Conservation (phyloP, 2,797 vertebrate species). For the Macrochelys suwanniensis region DNA sequence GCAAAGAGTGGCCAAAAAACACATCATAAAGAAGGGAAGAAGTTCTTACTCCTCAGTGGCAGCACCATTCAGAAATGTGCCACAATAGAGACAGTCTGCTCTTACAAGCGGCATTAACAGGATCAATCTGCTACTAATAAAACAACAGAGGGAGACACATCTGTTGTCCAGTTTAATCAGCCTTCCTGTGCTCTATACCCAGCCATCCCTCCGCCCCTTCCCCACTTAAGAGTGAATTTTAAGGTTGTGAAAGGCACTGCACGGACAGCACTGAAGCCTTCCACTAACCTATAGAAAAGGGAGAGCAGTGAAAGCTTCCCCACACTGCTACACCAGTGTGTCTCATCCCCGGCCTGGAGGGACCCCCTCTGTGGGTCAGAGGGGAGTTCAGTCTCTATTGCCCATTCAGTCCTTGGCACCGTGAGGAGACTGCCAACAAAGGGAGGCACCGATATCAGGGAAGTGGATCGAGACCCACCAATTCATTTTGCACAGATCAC, state of each 20-base stretch:
- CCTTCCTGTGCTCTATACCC: not conserved
- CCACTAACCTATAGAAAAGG: not conserved
- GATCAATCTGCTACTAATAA: not conserved
- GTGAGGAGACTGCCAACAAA: not conserved
- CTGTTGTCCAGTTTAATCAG: not conserved
- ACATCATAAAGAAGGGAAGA: not conserved
- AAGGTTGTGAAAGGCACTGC: not conserved
- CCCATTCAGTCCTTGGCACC: not conserved
- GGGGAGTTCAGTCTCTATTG: not conserved
- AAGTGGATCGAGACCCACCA: not conserved
- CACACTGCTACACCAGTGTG: not conserved
- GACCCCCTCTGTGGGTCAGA: not conserved
- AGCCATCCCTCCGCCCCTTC: not conserved
- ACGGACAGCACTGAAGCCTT: not conserved
- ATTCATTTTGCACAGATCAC: not conserved
- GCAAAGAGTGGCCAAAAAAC: not conserved
- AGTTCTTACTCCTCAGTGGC: not conserved
- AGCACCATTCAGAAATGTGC: not conserved
- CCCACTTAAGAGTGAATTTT: not conserved
- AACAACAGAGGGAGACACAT: not conserved
- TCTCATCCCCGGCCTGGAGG: not conserved
- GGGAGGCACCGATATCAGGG: not conserved
- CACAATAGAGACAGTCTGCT: not conserved
- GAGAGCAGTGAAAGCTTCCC: not conserved
- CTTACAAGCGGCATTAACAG: not conserved